Conservation (phyloP, 2,113 vertebrate genomes). For the Semicossyphus pulcher region DNA sequence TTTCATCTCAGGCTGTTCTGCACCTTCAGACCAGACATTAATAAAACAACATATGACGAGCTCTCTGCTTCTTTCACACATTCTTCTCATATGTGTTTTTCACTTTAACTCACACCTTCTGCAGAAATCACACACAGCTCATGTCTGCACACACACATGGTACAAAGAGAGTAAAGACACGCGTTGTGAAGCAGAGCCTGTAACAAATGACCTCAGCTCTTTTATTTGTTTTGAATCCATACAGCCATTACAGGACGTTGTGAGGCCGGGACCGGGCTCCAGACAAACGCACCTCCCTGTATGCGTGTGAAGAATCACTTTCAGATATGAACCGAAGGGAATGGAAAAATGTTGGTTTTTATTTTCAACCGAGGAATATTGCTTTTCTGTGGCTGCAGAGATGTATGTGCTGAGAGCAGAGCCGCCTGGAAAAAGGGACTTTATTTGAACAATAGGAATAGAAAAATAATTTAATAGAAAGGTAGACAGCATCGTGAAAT, state of each 20-base stretch:
- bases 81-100: slow-evolving; percentile 3
- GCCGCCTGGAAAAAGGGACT: slow-evolving; percentile 9
- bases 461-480: slow-evolving; percentile 39
- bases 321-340: slow-evolving; percentile 71
- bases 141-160: background rate
- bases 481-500: slow-evolving; percentile 22
- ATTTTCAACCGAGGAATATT: slow-evolving; percentile 64
- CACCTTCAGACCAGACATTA: slow-evolving; percentile 28
- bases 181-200: slow-evolving; percentile 1
- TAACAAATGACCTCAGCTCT: slow-evolving; percentile 47
- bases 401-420: slow-evolving; percentile 13
- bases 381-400: slow-evolving; percentile 46
- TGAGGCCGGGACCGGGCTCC: slow-evolving; percentile 26
- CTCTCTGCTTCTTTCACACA: background rate
- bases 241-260: slow-evolving; percentile 34
- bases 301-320: slow-evolving; percentile 70
- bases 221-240: slow-evolving; percentile 61
- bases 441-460: slow-evolving; percentile 49
- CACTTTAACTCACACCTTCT: background rate
- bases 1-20: slow-evolving; percentile 9
- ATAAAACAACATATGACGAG: background rate
- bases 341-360: slow-evolving; percentile 45
- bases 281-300: slow-evolving; percentile 32
- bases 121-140: background rate
- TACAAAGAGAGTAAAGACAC: background rate